These are phyloP conservation scores for Encarsia formosa DNA, from an alignment of 2,888 invertebrate species.

Conservation along the genomic window DNA sequence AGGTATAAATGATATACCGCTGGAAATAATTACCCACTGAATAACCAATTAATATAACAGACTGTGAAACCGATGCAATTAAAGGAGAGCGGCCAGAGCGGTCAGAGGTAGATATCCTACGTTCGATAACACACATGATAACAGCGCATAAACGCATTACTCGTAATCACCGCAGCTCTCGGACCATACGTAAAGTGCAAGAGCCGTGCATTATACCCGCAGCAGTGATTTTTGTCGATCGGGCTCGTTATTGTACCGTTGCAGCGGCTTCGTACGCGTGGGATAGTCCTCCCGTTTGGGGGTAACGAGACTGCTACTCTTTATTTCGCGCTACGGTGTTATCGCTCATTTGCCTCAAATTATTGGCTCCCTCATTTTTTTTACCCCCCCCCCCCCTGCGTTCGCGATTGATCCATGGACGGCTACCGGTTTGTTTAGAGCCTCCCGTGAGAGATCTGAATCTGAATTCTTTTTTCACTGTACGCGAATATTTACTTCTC, in stretches of 20 bases:
- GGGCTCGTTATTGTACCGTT: slow-evolving; percentile 30
- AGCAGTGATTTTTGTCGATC: slow-evolving; percentile 36
- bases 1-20: background rate
- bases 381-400: background rate
- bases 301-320: slow-evolving; percentile 19
- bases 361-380: too few species aligned
- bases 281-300: too few species aligned
- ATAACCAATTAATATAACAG: slow-evolving; percentile 15
- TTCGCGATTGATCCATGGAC: too few species aligned
- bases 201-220: too few species aligned
- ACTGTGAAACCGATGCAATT: slow-evolving; percentile 15
- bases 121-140: background rate
- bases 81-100: slow-evolving; percentile 4
- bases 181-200: too few species aligned
- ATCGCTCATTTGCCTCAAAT: too few species aligned
- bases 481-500: too few species aligned
- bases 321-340: background rate
- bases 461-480: too few species aligned
- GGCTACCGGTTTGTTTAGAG: too few species aligned
- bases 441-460: too few species aligned
- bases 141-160: background rate
- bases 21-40: slow-evolving; percentile 8
- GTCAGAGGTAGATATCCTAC: background rate
- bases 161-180: slow-evolving; percentile 12
- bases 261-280: slow-evolving; percentile 32